Base-by-base conservation (phyloP, 2,113 vertebrate species). In the Toxotes jaculatrix region DNA sequence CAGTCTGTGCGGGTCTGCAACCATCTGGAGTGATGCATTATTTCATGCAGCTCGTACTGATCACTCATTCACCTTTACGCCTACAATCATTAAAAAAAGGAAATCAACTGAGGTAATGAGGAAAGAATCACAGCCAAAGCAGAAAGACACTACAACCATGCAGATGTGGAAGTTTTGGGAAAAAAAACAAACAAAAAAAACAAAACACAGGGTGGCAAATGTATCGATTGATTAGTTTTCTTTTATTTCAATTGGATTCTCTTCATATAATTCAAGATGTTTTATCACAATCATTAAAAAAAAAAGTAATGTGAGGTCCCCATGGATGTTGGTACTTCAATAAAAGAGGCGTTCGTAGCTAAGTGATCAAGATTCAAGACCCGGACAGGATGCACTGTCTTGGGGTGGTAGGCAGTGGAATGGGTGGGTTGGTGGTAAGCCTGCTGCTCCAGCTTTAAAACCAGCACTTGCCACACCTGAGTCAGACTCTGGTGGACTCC, bases 181-280 rank as follows among this genome's bases (percentile, higher is more conserved):
- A 21, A 51, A 21, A 21, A 51, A n/a, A 49, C n/a, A n/a, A n/a
- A n/a, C n/a, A 10, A 31, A 17, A 81, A 87, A 83, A 83, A 79
- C 93, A 90, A 49, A 88, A 84, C 85, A 87, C 83, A 89, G 84
- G 42, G 60, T 77, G 75, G n/a, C 87, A 90, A 77, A 51, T 66
- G 66, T 17, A 83, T 78, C 42, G 13, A 86, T 83, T 86, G 60
- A 76, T 84, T 83, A 19, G 61, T 77, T 88, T 57, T 73, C 38
- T 88, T 91, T 92, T 91, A 90, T 93, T 94, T 89, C 57, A 91
- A 59, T 56, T 83, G 67, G 27, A 74, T 79, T 68, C 75, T 81
- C 47, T 86, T 89, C 82, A 75, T 65, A 74, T 88, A 87, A 66
- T 72, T 78, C 45, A 83, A 27, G 72, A 65, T 77, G 21, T 84